Conservation (phyloP, 2,797 vertebrate genomes). For the Rousettus madagascariensis region DNA sequence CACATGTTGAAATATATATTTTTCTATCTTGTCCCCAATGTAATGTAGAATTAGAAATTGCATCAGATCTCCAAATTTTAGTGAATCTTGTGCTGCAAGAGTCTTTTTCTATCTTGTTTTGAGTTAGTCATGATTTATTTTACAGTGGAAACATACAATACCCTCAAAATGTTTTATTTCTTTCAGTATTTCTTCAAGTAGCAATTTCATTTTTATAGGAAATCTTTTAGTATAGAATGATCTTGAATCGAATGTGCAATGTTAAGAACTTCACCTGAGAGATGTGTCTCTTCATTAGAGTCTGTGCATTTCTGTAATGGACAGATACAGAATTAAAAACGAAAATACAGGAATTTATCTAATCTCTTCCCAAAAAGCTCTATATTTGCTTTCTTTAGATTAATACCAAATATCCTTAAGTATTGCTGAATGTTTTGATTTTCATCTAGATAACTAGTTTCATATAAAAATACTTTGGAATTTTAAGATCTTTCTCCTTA, state of each 20-base stretch:
- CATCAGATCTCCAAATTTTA: not conserved
- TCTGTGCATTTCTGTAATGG: not conserved
- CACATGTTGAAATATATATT: not conserved
- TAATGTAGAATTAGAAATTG: not conserved
- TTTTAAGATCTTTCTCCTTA: not conserved
- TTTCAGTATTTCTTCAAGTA: constrained; percentile 19
- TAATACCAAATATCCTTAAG: not conserved
- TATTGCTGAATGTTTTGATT: not conserved
- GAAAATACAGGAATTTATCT: not conserved
- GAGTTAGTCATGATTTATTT: not conserved
- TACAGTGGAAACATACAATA: not conserved
- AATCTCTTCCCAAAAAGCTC: not conserved
- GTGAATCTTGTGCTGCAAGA: not conserved
- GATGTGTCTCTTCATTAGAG: not conserved
- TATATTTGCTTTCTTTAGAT: constrained; percentile 17
- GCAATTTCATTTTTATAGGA: not conserved
- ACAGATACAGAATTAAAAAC: not conserved
- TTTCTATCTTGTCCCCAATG: not conserved
- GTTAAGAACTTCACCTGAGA: not conserved
- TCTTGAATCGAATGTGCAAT: not conserved
- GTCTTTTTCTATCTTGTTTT: not conserved
- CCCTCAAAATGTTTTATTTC: not conserved
- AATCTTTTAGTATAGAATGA: not conserved
- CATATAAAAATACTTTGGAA: not conserved
- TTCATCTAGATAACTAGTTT: constrained; percentile 20